Evolutionary conservation across 2,797 vertebrate species (phyloP).

Genomic region (Peromyscus nudipes): DNA sequence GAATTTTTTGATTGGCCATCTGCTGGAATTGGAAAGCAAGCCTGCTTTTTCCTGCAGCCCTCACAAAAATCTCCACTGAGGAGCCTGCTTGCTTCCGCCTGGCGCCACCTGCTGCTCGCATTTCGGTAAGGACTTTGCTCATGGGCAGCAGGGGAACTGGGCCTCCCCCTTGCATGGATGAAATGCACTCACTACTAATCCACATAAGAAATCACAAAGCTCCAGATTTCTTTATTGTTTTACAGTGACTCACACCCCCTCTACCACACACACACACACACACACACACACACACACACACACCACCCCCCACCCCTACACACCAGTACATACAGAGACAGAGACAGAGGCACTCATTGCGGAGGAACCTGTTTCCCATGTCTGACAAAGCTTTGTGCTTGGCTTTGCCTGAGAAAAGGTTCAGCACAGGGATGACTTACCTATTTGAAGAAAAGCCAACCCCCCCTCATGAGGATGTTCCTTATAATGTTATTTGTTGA

Average conservation of each 20-base stretch:
- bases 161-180: background rate
- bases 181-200: constrained; percentile 35
- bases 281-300: background rate
- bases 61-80: constrained; percentile 57
- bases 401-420: background rate
- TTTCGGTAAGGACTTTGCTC: background rate
- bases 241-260: background rate
- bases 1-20: constrained; percentile 88
- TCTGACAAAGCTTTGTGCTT: background rate
- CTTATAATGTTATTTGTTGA: background rate
- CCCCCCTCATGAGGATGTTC: background rate
- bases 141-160: background rate
- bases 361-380: too few relatives aligned
- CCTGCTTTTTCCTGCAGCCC: constrained; percentile 32
- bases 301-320: background rate
- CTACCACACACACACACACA: background rate
- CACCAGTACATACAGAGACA: background rate
- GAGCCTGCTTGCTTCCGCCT: constrained; percentile 55
- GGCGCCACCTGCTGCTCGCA: constrained; percentile 86
- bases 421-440: background rate
- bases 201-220: background rate
- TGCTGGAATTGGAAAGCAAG: constrained; percentile 87
- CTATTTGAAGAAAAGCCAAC: background rate
- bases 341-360: too few relatives aligned
- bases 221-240: background rate